Base-by-base conservation (phyloP, 1,140 invertebrate species). In the Drosophila nasuta region DNA sequence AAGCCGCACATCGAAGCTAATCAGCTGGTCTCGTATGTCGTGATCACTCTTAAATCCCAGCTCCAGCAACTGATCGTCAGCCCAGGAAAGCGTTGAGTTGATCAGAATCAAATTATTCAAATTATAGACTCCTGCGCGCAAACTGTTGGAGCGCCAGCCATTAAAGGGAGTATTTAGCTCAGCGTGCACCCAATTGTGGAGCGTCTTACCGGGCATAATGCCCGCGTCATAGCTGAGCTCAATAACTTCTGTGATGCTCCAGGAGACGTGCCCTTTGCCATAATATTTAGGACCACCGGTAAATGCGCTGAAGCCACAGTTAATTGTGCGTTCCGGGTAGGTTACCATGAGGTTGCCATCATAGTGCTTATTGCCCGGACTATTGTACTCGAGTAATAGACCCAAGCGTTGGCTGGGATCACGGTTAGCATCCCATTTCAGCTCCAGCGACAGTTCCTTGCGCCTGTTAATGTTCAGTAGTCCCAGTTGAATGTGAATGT, bases 341-440 rank as follows among this genome's bases (percentile, higher is more conserved):
- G 95, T 95, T 2, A 97, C 57, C 8, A 94, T 93, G 10, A 96
- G 77, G 7, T 94, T 93, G 0, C 94, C 95, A 46, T 93, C 95
- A 43, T 95, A 94, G 73, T 96, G 94, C 78, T 94, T 94, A 7
- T 93, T 71, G 1, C 93, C 94, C 13, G 93, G 80, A 72, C 92
- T 92, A 17, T 92, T 91, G 38, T 93, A 93, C 74, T 86, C 68
- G 0, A 56, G 63, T 11, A 82, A 71, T 2, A 82, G 82, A 0
- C 82, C 82, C 13, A 92, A 67, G 51, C 85, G 95, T 79, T 96
- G 94, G 45, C 94, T 94, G 0, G 96, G 96, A 93, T 97, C 96
- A 7, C 96, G 93, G 92, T 96, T 97, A 0, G 96, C 96, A 82
- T 97, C 96, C 96, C 96, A 97, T 78, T 96, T 96, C 0, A 97